These are phyloP conservation scores for Streptopelia turtur DNA, from an alignment of 2,797 vertebrate species.

Conservation along the genomic window DNA sequence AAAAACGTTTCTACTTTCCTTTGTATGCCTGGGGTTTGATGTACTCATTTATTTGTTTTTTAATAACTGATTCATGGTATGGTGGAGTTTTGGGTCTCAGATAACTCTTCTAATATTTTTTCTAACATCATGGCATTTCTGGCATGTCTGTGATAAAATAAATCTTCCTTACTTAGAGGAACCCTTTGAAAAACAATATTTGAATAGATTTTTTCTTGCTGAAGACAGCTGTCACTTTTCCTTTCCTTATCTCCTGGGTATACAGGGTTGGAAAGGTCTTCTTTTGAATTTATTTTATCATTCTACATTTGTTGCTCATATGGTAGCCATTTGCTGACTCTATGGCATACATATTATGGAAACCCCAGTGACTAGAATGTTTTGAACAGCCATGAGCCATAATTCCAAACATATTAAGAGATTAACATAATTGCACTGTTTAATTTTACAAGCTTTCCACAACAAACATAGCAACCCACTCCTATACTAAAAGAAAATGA, in stretches of 20 bases:
- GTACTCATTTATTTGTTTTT: conserved; percentile 66
- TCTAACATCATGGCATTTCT: conserved; percentile 61
- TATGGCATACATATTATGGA: not conserved
- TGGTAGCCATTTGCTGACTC: conserved; percentile 57
- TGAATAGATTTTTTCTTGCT: conserved; percentile 43
- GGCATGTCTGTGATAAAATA: conserved; percentile 71
- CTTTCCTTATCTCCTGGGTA: conserved; percentile 55
- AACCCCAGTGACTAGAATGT: not conserved
- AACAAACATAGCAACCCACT: conserved; percentile 19
- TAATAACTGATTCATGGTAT: conserved; percentile 31
- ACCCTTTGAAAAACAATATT: conserved; percentile 59
- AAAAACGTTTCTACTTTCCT: not conserved
- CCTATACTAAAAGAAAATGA: not conserved
- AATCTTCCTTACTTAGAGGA: conserved; percentile 56
- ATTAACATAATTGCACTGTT: conserved; percentile 64
- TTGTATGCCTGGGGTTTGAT: not conserved
- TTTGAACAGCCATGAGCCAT: conserved; percentile 19
- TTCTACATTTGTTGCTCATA: conserved; percentile 53
- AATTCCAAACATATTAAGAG: conserved; percentile 69
- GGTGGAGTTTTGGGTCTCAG: conserved; percentile 21
- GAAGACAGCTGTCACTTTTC: conserved; percentile 73
- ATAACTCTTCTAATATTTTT: conserved; percentile 64
- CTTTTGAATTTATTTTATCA: conserved; percentile 67
- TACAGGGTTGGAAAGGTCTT: conserved; percentile 66
- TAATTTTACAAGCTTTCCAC: conserved; percentile 67